Evolutionary conservation across 2,797 vertebrate species (phyloP).

Genomic region (Coccyzus lansbergi): DNA sequence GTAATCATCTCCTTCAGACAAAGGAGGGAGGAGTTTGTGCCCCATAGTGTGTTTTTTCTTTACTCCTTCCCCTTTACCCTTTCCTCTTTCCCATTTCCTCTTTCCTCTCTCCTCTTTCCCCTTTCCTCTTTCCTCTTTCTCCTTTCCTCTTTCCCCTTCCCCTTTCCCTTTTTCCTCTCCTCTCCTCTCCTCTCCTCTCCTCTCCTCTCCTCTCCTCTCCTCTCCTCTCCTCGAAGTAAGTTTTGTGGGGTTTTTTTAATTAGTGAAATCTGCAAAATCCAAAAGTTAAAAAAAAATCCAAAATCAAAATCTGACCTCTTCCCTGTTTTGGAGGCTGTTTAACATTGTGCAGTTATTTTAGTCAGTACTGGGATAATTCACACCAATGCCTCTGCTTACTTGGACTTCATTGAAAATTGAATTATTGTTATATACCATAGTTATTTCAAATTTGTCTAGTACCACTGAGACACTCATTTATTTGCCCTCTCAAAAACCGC

Average conservation of each 20-base stretch:
- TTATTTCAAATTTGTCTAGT: background rate
- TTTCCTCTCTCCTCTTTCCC: too few relatives aligned
- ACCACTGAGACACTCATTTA: background rate
- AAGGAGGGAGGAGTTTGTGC: background rate
- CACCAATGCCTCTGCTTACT: background rate
- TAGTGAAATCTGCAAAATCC: background rate
- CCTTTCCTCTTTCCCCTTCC: too few relatives aligned
- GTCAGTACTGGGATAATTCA: background rate
- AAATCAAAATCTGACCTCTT: background rate
- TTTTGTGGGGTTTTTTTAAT: too few relatives aligned
- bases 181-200: too few relatives aligned
- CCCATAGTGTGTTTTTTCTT: background rate
- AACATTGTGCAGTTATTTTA: background rate
- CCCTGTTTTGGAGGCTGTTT: accelerated
- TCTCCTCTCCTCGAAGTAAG: too few relatives aligned
- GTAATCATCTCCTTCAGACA: background rate
- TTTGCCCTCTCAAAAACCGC: background rate
- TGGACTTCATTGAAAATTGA: background rate
- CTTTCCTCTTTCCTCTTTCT: too few relatives aligned
- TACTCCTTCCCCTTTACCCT: too few relatives aligned
- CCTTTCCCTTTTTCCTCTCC: too few relatives aligned
- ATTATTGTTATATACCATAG: background rate
- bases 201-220: too few relatives aligned
- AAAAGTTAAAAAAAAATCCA: background rate
- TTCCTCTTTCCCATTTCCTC: too few relatives aligned